Percentiles rank a stretch among this genome's conserved stretches.
Conservation (phyloP, 2,113 vertebrate genomes). For the Strix uralensis region DNA sequence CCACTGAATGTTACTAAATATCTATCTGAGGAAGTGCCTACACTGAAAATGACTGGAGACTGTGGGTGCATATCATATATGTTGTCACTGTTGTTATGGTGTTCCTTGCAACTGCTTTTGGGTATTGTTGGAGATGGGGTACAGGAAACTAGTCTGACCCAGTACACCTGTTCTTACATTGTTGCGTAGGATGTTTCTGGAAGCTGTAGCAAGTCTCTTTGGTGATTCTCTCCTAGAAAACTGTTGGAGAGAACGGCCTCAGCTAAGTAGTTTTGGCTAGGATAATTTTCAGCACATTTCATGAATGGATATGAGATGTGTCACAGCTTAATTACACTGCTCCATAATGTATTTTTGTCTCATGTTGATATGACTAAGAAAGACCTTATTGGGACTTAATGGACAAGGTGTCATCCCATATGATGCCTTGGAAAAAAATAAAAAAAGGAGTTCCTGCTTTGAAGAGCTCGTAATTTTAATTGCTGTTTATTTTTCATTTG, state of each 20-base stretch:
- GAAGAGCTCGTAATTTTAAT: background rate
- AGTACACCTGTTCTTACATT: background rate
- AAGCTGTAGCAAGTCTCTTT: background rate
- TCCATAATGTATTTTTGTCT: background rate
- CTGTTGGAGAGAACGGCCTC: background rate
- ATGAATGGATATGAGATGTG: background rate
- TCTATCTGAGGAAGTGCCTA: background rate
- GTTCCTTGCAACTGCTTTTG: background rate
- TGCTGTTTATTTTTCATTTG: slow-evolving; percentile 13
- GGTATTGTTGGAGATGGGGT: background rate
- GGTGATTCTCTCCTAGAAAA: background rate
- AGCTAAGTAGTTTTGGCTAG: background rate
- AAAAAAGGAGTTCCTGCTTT: background rate
- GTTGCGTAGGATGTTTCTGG: background rate
- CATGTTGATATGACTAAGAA: background rate
- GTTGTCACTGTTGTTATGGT: background rate
- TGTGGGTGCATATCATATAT: background rate
- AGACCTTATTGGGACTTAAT: background rate
- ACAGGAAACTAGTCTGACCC: background rate
- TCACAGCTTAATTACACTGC: background rate
- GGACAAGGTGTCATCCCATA: background rate
- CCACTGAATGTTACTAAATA: background rate
- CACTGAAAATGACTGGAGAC: background rate
- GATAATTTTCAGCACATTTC: background rate
- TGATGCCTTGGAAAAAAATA: background rate